phyloP scores from a whole-genome alignment of 1,140 invertebrate species.

The Drosophila pandora region DNA sequence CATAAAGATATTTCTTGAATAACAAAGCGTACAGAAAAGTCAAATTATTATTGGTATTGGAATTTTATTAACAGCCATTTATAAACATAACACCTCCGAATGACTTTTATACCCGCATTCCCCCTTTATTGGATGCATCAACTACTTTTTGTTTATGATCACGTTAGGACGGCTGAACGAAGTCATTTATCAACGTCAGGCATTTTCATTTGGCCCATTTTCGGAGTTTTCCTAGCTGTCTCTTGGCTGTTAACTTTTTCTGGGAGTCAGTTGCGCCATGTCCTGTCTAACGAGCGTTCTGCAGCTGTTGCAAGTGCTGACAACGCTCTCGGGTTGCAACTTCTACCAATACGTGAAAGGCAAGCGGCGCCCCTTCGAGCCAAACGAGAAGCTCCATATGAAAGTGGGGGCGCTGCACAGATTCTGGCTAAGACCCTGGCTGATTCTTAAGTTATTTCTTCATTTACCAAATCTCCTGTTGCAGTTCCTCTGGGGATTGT shows the following conservation, averaged over 20 bases:
- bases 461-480: background rate
- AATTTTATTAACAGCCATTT: background rate
- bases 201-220: constrained; percentile 24
- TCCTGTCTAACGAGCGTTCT: constrained; percentile 50
- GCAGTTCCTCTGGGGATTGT: background rate
- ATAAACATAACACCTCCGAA: background rate
- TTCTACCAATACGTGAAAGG: constrained; percentile 31
- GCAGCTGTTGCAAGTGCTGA: constrained; percentile 38
- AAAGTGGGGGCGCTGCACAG: constrained; percentile 32
- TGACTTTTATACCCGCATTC: background rate
- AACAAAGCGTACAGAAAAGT: too few relatives aligned
- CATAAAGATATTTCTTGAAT: too few relatives aligned
- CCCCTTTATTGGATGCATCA: constrained; percentile 19
- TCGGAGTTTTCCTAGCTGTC: constrained; percentile 26
- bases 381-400: background rate
- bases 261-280: constrained; percentile 52
- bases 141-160: constrained; percentile 45
- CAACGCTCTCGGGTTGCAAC: constrained; percentile 53
- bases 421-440: constrained; percentile 49
- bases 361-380: constrained; percentile 14
- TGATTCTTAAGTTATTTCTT: background rate
- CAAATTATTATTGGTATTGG: constrained; percentile 5
- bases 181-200: constrained; percentile 45
- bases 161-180: constrained; percentile 40
- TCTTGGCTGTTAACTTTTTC: background rate